Base-by-base conservation (phyloP, 2,797 vertebrate genomes). In the Brachymystax lenok region DNA sequence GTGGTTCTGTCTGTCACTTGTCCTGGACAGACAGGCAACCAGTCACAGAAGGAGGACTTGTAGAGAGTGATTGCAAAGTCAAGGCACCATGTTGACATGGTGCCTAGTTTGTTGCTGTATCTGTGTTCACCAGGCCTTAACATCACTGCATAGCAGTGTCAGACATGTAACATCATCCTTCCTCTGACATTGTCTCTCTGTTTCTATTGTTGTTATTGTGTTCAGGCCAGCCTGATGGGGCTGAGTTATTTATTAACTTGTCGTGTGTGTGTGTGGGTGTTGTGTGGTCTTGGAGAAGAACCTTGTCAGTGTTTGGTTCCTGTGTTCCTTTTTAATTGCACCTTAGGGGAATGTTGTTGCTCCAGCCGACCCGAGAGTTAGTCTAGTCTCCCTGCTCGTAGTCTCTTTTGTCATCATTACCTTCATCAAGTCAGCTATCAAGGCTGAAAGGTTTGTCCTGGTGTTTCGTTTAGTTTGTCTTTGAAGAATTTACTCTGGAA, bases 231-330 rank as follows among this genome's bases (percentile, higher is more conserved):
- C 68, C 78, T 72, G 84, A 83, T 69, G 77, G 1, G 52, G 68
- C 82, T 35, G 50, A 84, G 67, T 87, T 90, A 88, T 93, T 90
- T 90, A 91, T 92, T 91, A 90, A 78, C 76, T 80, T 46, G 21
- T 74, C 46, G 40, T 28, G 51, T 72, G 21, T 71, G 24, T 59
- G 19, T 5, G 33, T 10, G 8, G 63, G 85, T 83, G 79, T 73
- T 80, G 80, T 86, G 83, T 77, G 75, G 81, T 46, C 80, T 78
- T 67, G 80, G 82, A 74, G 79, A 77, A 80, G 77, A 85, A 85
- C 81, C 80, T 56, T 81, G 82, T 84, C 80, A 82, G 17, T 69
- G 59, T 28, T 1, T 69, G 79, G 85, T 89, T 91, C 88, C 83
- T 89, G 84, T 77, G 76, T 77, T 0, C 30, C 51, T 82, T 61